These are phyloP conservation scores for Aphelenchoides besseyi DNA, from an alignment of 1,140 invertebrate species.

Conservation along the genomic window DNA sequence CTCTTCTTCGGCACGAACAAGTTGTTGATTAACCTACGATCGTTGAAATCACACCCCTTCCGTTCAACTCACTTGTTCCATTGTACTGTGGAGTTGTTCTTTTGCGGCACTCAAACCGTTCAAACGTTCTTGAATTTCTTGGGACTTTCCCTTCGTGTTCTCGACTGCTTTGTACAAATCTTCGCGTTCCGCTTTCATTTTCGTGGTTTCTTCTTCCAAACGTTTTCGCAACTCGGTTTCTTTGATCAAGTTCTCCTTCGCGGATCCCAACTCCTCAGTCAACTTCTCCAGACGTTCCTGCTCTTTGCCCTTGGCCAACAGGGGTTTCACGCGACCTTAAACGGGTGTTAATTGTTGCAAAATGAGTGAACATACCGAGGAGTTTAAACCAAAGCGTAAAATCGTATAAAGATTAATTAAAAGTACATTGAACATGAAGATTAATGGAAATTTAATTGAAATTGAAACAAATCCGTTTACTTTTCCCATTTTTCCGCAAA, in stretches of 20 bases:
- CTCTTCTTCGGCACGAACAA: constrained; percentile 49
- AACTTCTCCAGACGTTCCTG: constrained; percentile 91
- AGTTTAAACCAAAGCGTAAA: constrained; percentile 32
- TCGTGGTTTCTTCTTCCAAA: constrained; percentile 91
- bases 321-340: constrained; percentile 50
- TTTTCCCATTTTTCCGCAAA: too few relatives aligned
- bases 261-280: constrained; percentile 78
- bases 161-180: constrained; percentile 41
- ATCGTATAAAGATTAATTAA: too few relatives aligned
- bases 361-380: constrained; percentile 22
- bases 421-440: too few relatives aligned
- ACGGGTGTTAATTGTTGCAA: too few relatives aligned
- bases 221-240: constrained; percentile 95
- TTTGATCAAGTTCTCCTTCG: constrained; percentile 72
- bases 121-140: constrained; percentile 42
- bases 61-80: constrained; percentile 22
- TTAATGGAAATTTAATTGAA: too few relatives aligned
- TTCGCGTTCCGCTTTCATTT: constrained; percentile 80
- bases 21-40: constrained; percentile 20
- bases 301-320: constrained; percentile 75
- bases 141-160: constrained; percentile 17
- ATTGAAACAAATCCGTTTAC: too few relatives aligned
- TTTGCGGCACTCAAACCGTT: constrained; percentile 29
- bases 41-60: constrained; percentile 9
- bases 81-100: constrained; percentile 43